These are phyloP conservation scores for Phoxinus phoxinus DNA, from an alignment of 2,113 vertebrate genomes.

Conservation along the genomic window DNA sequence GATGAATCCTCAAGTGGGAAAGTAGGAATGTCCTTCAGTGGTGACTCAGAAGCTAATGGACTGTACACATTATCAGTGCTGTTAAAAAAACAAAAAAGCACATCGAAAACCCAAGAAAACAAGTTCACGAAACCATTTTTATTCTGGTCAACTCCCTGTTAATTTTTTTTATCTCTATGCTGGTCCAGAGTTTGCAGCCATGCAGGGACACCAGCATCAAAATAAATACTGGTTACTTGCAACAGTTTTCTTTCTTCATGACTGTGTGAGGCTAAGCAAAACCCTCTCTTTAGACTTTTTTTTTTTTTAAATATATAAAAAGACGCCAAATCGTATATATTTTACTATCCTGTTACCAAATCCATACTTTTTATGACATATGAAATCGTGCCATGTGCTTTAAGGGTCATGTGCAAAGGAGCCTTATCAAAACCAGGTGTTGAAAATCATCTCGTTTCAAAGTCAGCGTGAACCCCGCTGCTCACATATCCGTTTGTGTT, in stretches of 20 bases:
- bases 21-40: constrained; percentile 56
- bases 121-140: not conserved
- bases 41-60: constrained; percentile 52
- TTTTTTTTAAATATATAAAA: constrained; percentile 36
- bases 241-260: not conserved
- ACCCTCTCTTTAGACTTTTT: not conserved
- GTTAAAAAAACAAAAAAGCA: constrained; percentile 48
- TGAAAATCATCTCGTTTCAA: constrained; percentile 37
- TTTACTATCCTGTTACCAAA: constrained; percentile 59
- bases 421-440: constrained; percentile 57
- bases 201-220: not conserved
- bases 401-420: constrained; percentile 56
- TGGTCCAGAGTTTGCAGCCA: not conserved
- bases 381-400: constrained; percentile 57
- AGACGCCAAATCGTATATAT: constrained; percentile 53
- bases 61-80: constrained; percentile 52
- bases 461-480: constrained; percentile 38
- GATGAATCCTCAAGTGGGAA: constrained; percentile 52
- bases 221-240: not conserved
- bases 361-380: constrained; percentile 58
- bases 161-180: fast-evolving
- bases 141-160: too few species aligned
- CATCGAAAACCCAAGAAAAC: constrained; percentile 28
- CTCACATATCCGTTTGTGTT: constrained; percentile 39
- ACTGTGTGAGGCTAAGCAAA: constrained; percentile 34